phyloP scores from a whole-genome alignment of 2,888 invertebrate genomes.

The Galerucella pusilla region DNA sequence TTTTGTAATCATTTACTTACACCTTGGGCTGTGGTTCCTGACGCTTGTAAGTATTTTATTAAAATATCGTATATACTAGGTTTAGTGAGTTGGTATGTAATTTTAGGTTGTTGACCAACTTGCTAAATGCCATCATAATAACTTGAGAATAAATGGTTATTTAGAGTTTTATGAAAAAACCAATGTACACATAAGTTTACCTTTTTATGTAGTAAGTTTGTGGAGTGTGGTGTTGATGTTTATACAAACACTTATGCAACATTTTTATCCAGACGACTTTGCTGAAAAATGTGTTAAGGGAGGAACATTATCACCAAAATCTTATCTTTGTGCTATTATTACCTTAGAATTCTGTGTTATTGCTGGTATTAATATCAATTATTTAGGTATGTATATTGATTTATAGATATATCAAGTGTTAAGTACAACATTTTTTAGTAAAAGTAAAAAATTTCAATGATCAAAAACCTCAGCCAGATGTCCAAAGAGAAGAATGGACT shows the following conservation, averaged over 20 bases:
- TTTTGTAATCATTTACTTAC: constrained; percentile 70
- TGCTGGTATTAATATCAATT: constrained; percentile 66
- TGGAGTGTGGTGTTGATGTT: constrained; percentile 71
- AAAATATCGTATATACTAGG: not conserved
- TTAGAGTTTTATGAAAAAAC: constrained; percentile 76
- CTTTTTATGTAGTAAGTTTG: constrained; percentile 72
- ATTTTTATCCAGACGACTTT: constrained; percentile 69
- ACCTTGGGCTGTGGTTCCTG: constrained; percentile 70
- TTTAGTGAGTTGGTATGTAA: not conserved
- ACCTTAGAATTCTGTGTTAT: constrained; percentile 68
- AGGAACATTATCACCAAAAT: constrained; percentile 68
- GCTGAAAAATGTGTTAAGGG: constrained; percentile 67
- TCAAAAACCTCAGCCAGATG: constrained; percentile 71
- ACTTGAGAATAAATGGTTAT: constrained; percentile 73
- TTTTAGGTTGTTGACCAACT: constrained; percentile 70
- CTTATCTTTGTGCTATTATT: constrained; percentile 70
- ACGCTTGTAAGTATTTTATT: constrained; percentile 66
- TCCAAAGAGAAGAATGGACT: constrained; percentile 72
- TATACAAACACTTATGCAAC: constrained; percentile 69
- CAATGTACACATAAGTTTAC: constrained; percentile 70
- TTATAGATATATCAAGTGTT: not conserved
- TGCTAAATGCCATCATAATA: constrained; percentile 71
- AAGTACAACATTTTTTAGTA: constrained; percentile 61
- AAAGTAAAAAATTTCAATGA: constrained; percentile 73
- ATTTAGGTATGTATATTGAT: constrained; percentile 66